Base-by-base conservation (phyloP, 2,888 invertebrate species). In the Siphlonurus alternatus region DNA sequence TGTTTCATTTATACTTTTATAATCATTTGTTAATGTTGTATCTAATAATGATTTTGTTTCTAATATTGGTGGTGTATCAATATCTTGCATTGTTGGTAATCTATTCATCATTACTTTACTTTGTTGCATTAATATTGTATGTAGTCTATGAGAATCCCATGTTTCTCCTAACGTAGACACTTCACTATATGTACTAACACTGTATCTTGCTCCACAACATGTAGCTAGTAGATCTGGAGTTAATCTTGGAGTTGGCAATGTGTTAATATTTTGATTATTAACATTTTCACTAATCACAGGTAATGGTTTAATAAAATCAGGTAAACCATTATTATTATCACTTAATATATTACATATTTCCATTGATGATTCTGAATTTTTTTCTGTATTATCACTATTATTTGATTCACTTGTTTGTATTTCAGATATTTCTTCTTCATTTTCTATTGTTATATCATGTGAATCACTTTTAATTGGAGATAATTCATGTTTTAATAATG, bases 121-220 rank as follows among this genome's bases (percentile, higher is more conserved):
- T 22, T 56, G 56, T 22, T 56, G 56, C 22, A n/a, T 56, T 22
- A 56, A 56, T n/a, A 56, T n/a, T n/a, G 56, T 56, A 22, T 56
- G 56, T 5, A 5, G n/a, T 56, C 56, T 56, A 63, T 70, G 70
- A 10, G 69, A 70, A 67, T 70, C 67, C 70, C 70, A 70, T 2
- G 70, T 69, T 22, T 56, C 56, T 7, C 22, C 22, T n/a, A 56
- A 22, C 7, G n/a, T 20, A 22, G 7, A 10, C n/a, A 56, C 5
- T 56, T 56, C 56, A 22, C 56, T 56, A 20, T 56, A 56, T 7
- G 7, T 22, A 38, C 7, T 10, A 22, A 56, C n/a, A 22, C 56
- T 56, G n/a, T 56, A 18, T 56, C 56, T n/a, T 5, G 19, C 5
- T 38, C 15, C 15, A 5, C 38, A 38, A 22, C 56, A 56, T n/a